Evolutionary conservation across 2,797 vertebrate genomes (phyloP).

Genomic region (Rhodeus uyekii): DNA sequence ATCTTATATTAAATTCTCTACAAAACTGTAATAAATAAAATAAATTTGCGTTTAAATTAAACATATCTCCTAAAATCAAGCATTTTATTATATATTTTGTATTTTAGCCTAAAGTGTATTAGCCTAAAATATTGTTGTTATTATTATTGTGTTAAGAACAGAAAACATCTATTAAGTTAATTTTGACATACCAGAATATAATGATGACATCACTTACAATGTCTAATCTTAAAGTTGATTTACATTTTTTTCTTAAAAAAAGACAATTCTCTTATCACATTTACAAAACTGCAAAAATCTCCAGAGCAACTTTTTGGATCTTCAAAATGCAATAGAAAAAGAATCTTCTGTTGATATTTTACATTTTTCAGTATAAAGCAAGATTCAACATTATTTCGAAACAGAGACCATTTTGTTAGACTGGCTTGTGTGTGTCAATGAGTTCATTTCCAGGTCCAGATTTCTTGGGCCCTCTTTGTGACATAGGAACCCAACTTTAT

Average conservation of each 20-base stretch:
- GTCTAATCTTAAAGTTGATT: not conserved
- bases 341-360: not conserved
- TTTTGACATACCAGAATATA: not conserved
- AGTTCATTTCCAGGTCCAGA: not conserved
- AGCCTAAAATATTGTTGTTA: not conserved
- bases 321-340: not conserved
- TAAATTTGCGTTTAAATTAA: not conserved
- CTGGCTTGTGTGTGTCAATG: not conserved
- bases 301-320: not conserved
- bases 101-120: not conserved
- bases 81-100: not conserved
- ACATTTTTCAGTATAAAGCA: not conserved
- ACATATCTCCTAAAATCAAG: not conserved
- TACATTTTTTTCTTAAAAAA: not conserved
- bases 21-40: not conserved
- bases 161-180: not conserved
- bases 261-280: not conserved
- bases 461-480: not conserved
- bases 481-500: not conserved
- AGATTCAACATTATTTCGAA: not conserved
- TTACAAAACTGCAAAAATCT: constrained; percentile 3
- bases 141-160: not conserved
- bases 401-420: not conserved
- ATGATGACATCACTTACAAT: not conserved
- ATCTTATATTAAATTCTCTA: not conserved